Evolutionary conservation across 2,797 vertebrate genomes (phyloP).

Genomic region (Falco berigora): DNA sequence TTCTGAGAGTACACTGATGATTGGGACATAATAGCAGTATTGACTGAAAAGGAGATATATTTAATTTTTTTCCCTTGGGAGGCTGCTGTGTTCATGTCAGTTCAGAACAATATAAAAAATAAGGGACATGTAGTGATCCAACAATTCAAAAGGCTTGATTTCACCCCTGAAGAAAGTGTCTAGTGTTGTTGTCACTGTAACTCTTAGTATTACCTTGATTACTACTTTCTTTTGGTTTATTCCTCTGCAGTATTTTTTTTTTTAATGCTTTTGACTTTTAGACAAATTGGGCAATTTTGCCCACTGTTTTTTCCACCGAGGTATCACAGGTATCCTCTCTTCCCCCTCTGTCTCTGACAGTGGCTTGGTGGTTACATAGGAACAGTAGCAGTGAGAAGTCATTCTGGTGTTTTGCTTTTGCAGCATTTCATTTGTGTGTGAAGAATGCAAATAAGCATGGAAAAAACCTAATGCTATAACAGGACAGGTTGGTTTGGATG

Average conservation of each 20-base stretch:
- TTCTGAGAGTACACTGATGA: background rate
- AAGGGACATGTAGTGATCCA: background rate
- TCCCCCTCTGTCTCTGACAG: background rate
- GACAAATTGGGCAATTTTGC: background rate
- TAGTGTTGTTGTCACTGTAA: background rate
- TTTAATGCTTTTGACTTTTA: background rate
- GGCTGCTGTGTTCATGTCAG: background rate
- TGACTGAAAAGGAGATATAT: background rate
- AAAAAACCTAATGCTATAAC: background rate
- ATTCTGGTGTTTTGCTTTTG: background rate
- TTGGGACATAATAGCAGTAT: background rate
- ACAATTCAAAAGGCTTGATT: background rate
- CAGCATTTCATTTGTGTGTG: background rate
- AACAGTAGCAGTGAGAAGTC: background rate
- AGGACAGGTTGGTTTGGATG: background rate
- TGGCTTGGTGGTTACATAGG: background rate
- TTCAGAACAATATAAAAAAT: background rate
- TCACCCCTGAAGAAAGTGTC: background rate
- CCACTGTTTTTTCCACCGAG: background rate
- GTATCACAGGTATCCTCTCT: background rate
- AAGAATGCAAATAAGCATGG: background rate
- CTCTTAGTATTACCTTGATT: background rate
- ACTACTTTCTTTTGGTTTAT: background rate
- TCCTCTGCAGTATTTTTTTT: background rate
- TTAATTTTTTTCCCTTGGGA: background rate